These are phyloP conservation scores for Gallinago jamesoni DNA, from an alignment of 2,113 vertebrate species.

Conservation along the genomic window DNA sequence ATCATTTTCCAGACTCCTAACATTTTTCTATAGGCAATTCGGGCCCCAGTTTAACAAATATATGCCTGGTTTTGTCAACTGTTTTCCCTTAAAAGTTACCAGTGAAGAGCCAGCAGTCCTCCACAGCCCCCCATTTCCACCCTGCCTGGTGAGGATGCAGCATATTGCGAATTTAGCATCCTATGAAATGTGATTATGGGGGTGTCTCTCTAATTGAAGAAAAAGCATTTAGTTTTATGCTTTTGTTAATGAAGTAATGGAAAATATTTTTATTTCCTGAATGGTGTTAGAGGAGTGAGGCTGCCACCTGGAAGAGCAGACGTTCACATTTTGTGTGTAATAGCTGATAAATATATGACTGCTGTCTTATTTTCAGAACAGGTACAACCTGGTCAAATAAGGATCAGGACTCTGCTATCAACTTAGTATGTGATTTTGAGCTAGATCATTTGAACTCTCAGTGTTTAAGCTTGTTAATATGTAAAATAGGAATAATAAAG, in stretches of 20 bases:
- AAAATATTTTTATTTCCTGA: not conserved
- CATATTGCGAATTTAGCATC: not conserved
- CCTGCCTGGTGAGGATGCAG: not conserved
- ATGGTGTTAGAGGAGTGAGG: not conserved
- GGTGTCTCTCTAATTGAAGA: not conserved
- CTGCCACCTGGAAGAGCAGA: constrained; percentile 1
- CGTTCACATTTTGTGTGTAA: not conserved
- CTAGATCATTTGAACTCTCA: not conserved
- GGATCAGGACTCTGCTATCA: not conserved
- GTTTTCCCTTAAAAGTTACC: not conserved
- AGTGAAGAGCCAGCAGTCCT: not conserved
- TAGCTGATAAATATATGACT: not conserved
- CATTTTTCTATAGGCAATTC: not conserved
- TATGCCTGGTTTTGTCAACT: not conserved
- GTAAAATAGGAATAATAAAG: not conserved
- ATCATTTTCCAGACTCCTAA: not conserved
- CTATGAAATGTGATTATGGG: not conserved
- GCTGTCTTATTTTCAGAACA: not conserved
- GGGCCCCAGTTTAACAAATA: not conserved
- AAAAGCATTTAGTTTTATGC: not conserved
- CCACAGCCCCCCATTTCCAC: not conserved
- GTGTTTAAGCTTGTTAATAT: not conserved
- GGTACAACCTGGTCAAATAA: not conserved
- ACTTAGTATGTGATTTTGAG: not conserved
- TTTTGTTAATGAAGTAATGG: not conserved